phyloP scores from a whole-genome alignment of 2,113 vertebrate species.

The Corythornis vintsioides region DNA sequence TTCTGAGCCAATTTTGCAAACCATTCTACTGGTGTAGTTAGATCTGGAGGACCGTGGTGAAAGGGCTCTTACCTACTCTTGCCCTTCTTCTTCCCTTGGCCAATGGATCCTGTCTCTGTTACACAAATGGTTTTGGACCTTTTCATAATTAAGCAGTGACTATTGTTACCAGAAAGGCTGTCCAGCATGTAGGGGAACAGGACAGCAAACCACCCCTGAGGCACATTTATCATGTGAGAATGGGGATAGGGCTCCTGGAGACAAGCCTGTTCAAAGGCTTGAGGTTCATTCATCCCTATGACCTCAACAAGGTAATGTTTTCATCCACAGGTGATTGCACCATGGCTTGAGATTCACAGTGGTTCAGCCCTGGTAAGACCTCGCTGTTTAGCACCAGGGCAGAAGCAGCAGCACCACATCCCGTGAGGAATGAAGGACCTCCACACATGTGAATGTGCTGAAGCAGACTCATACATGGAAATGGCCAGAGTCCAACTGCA shows the following conservation, averaged over 20 bases:
- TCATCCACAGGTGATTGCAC: fast-evolving
- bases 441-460: background rate
- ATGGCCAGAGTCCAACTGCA: background rate
- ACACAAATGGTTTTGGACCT: background rate
- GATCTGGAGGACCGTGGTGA: background rate
- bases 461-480: background rate
- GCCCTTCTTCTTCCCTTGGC: background rate
- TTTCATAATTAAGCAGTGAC: background rate
- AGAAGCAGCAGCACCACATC: background rate
- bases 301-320: background rate
- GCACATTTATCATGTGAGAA: fast-evolving
- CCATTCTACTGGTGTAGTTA: background rate
- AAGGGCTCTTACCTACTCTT: background rate
- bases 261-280: background rate
- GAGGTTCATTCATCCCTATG: background rate
- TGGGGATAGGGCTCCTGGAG: background rate
- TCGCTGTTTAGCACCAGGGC: fast-evolving
- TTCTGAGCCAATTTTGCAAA: background rate
- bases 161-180: background rate
- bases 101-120: background rate
- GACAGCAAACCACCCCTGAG: fast-evolving
- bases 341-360: fast-evolving
- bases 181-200: background rate
- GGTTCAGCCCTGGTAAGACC: background rate
- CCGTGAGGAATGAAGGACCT: fast-evolving